These are phyloP conservation scores for Poecilus cupreus DNA, from an alignment of 2,888 invertebrate genomes.

Conservation along the genomic window DNA sequence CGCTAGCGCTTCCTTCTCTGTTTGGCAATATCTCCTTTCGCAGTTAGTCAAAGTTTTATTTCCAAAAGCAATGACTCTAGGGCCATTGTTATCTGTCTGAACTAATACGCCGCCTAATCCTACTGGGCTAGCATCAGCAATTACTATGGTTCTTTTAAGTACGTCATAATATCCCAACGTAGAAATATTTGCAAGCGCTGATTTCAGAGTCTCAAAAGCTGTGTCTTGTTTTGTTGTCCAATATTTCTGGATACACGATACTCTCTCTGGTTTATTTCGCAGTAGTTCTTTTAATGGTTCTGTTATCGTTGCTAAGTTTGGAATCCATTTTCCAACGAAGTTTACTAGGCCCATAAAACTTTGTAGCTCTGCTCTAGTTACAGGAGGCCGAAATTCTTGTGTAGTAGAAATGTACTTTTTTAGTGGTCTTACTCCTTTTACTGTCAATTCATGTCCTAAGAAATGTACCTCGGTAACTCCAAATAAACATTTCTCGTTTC, in stretches of 20 bases:
- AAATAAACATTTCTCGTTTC: too few species aligned
- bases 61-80: conserved; percentile 64
- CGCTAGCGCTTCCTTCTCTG: conserved; percentile 68
- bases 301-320: conserved; percentile 51
- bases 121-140: conserved; percentile 66
- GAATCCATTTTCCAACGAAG: too few species aligned
- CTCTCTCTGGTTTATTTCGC: too few species aligned
- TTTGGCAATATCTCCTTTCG: conserved; percentile 67
- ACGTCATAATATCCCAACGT: conserved; percentile 63
- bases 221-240: neutral
- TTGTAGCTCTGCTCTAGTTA: too few species aligned
- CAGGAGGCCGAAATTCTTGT: too few species aligned
- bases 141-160: conserved; percentile 61
- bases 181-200: conserved; percentile 40
- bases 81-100: conserved; percentile 62
- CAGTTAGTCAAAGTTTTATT: conserved; percentile 63
- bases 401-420: too few species aligned
- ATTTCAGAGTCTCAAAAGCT: conserved; percentile 32
- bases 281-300: conserved; percentile 8
- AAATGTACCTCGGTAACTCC: too few species aligned
- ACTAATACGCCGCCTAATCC: conserved; percentile 65
- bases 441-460: too few species aligned
- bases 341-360: too few species aligned
- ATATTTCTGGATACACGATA: conserved; percentile 15
- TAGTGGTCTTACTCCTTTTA: too few species aligned